Conservation (phyloP, 2,113 vertebrate species). For the Gavia stellata region DNA sequence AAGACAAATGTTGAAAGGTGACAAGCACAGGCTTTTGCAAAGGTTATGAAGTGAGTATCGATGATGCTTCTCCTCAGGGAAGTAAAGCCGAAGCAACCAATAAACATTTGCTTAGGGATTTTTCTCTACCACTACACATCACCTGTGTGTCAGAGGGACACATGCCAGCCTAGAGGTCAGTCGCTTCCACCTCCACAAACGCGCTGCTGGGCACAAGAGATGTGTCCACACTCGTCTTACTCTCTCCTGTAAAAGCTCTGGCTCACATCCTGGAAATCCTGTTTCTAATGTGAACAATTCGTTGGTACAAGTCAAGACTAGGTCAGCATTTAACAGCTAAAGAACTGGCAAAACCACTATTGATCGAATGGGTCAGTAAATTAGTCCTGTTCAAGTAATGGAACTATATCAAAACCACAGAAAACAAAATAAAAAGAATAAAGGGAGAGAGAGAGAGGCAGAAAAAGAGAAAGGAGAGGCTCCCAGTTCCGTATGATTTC, state of each 20-base stretch:
- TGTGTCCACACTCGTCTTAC: not conserved
- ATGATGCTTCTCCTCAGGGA: not conserved
- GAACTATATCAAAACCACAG: not conserved
- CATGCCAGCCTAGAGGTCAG: not conserved
- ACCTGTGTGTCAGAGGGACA: not conserved
- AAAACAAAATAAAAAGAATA: not conserved
- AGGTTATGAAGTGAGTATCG: not conserved
- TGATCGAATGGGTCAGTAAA: slow-evolving; percentile 13
- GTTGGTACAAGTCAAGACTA: not conserved
- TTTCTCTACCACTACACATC: not conserved
- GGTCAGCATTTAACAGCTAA: not conserved
- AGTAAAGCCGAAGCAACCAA: not conserved
- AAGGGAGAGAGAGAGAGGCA: not conserved
- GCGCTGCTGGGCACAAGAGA: not conserved
- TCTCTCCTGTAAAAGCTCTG: not conserved
- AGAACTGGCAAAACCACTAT: slow-evolving; percentile 3
- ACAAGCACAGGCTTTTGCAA: not conserved
- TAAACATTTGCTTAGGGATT: not conserved
- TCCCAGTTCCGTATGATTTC: not conserved
- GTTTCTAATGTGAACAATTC: not conserved
- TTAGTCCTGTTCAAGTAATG: not conserved
- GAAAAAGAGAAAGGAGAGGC: not conserved
- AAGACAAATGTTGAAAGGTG: not conserved
- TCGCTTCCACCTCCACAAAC: not conserved
- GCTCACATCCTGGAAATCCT: not conserved